Evolutionary conservation across 1,140 invertebrate species (phyloP).

Genomic region (Probaryconus sp.): DNA sequence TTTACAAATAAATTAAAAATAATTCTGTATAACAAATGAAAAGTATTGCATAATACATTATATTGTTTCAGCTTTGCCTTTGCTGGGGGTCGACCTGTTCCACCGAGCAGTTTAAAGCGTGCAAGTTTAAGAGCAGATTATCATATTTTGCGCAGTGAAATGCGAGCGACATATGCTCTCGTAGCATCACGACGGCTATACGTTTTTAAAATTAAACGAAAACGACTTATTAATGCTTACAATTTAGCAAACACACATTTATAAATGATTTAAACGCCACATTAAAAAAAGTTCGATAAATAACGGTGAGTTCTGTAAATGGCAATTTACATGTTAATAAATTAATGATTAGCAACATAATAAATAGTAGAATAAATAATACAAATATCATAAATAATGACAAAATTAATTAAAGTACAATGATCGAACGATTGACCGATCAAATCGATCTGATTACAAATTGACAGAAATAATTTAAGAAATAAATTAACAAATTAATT

Average conservation of each 20-base stretch:
- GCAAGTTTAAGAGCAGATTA: constrained; percentile 75
- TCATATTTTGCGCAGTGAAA: constrained; percentile 73
- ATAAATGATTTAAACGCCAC: constrained; percentile 41
- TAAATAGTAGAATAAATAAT: constrained; percentile 15
- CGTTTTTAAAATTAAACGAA: constrained; percentile 72
- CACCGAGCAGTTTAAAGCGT: constrained; percentile 71
- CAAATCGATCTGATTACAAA: too few relatives aligned
- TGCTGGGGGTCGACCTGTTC: constrained; percentile 73
- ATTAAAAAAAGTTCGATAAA: constrained; percentile 3
- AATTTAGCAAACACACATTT: constrained; percentile 69
- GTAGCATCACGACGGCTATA: constrained; percentile 72
- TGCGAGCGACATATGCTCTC: constrained; percentile 70
- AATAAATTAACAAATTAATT: constrained; percentile 49
- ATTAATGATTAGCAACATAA: constrained; percentile 1
- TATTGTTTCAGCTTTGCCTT: constrained; percentile 73
- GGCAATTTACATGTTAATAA: not conserved
- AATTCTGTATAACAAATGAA: constrained; percentile 4
- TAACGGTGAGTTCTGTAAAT: not conserved
- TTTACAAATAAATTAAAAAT: constrained; percentile 6
- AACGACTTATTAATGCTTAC: constrained; percentile 66
- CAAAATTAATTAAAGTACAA: too few relatives aligned
- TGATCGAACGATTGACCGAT: too few relatives aligned
- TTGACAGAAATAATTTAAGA: constrained; percentile 14
- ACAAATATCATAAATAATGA: too few relatives aligned
- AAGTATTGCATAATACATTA: too few relatives aligned